Evolutionary conservation across 2,888 invertebrate species (phyloP).

Genomic region (Xestia c-nigrum): DNA sequence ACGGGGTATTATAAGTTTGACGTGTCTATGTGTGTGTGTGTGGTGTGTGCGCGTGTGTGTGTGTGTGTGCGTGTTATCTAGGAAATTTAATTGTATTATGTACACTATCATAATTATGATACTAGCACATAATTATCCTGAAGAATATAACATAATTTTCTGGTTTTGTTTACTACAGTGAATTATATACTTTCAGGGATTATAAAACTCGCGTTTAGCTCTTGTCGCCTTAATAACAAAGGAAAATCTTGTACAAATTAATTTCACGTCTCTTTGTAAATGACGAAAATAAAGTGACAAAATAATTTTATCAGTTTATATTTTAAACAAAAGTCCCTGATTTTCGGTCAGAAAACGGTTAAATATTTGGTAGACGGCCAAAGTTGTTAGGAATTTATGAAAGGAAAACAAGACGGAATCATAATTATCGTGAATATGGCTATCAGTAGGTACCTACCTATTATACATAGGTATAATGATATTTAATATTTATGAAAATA

Average conservation of each 20-base stretch:
- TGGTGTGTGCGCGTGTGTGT: no score
- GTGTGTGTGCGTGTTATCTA: no score
- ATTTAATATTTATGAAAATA: constrained; percentile 3
- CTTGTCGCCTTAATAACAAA: neutral
- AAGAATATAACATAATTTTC: no score
- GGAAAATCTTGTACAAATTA: neutral
- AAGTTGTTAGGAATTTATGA: constrained; percentile 28
- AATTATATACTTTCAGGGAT: no score
- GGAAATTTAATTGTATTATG: no score
- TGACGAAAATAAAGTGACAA: neutral
- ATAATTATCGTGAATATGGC: constrained; percentile 20
- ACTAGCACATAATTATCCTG: no score
- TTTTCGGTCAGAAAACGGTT: constrained; percentile 12
- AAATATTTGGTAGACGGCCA: constrained; percentile 24
- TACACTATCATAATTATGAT: no score
- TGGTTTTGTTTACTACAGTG: no score
- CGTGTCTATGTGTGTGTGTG: no score
- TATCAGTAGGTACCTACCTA: constrained; percentile 22
- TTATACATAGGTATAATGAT: constrained; percentile 4
- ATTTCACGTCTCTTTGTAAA: neutral
- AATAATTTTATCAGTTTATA: constrained; percentile 10
- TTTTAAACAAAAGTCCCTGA: constrained; percentile 21
- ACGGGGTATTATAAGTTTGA: no score
- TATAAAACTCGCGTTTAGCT: no score
- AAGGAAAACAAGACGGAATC: constrained; percentile 22